Base-by-base conservation (phyloP, 2,797 vertebrate genomes). In the Crocodylus rhombifer region DNA sequence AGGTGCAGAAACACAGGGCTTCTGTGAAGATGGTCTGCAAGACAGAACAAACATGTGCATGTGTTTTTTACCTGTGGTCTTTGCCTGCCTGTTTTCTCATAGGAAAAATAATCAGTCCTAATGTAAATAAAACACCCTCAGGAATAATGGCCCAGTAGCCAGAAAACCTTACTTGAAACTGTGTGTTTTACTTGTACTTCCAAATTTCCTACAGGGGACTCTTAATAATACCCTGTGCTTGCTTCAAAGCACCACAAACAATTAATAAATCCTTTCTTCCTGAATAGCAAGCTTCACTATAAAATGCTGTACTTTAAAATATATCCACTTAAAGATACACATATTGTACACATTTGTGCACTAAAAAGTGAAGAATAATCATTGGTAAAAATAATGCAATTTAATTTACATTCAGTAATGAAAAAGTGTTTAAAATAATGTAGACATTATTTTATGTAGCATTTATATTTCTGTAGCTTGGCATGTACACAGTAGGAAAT, bases 401-500 rank as follows among this genome's bases (percentile, higher is more conserved):
- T 97, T 96, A 89, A 96, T 96, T 97, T 96, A 89, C 75, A 95
- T 92, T 91, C 86, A 87, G 86, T 91, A 96, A 95, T 87, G 93
- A 97, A 96, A 94, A 97, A 79, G 65, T 94, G 93, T 96, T 95
- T 95, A 96, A 92, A 84, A 86, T 91, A 97, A 96, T 94, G 89
- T 95, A 90, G 91, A 93, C 91, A 96, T 80, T 62, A 36, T 95
- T 96, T 96, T 51, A 51, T 51, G 42, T 7, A 51, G 91, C 83
- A 95, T 95, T 94, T 96, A 84, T 94, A 92, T 89, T 90, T 90
- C 80, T 95, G 75, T 75, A 96, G 89, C 55, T 79, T 96, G 82
- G 94, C 62, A 91, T 80, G 85, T n/a, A 80, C 5, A 80, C 26
- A 1, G 5, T 55, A 96, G 93, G 80, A 95, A 96, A 96, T 92